Conservation (phyloP, 1,140 invertebrate genomes). For the Lepidurus arcticus region DNA sequence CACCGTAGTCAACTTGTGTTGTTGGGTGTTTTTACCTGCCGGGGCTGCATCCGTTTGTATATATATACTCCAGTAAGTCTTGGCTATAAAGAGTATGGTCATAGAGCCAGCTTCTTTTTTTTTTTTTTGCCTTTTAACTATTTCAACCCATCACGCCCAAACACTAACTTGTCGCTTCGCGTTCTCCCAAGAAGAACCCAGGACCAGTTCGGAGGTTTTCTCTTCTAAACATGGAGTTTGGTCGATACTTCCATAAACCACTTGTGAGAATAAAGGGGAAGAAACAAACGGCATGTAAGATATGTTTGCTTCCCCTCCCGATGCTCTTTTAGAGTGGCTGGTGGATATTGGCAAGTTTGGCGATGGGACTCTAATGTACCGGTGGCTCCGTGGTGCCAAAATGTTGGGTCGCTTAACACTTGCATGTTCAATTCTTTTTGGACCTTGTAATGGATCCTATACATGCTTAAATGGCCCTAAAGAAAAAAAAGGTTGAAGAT, state of each 20-base stretch:
- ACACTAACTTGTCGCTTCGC: not conserved
- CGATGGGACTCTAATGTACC: constrained; percentile 9
- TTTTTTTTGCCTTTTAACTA: not conserved
- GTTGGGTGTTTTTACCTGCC: constrained; percentile 21
- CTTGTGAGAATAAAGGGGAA: not conserved
- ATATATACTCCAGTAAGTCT: constrained; percentile 6
- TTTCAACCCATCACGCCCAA: not conserved
- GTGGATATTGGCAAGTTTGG: constrained; percentile 17
- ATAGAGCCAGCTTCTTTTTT: constrained; percentile 6
- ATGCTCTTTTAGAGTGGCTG: constrained; percentile 14
- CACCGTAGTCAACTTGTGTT: constrained; percentile 14
- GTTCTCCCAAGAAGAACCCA: not conserved
- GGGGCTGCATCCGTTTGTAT: not conserved
- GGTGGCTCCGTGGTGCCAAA: constrained; percentile 9
- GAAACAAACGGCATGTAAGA: not conserved
- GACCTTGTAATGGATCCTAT: constrained; percentile 13
- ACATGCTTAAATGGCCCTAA: constrained; percentile 2
- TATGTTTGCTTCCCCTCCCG: not conserved
- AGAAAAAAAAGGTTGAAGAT: constrained; percentile 11
- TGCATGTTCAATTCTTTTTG: constrained; percentile 15
- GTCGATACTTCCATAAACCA: constrained; percentile 13
- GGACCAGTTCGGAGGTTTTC: not conserved
- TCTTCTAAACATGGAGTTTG: not conserved
- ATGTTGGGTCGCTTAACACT: constrained; percentile 8
- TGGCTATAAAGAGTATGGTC: constrained; percentile 16